Percentiles rank a stretch among this genome's conserved stretches.
Conservation (phyloP, 1,140 invertebrate species). For the Megathymus violae region DNA sequence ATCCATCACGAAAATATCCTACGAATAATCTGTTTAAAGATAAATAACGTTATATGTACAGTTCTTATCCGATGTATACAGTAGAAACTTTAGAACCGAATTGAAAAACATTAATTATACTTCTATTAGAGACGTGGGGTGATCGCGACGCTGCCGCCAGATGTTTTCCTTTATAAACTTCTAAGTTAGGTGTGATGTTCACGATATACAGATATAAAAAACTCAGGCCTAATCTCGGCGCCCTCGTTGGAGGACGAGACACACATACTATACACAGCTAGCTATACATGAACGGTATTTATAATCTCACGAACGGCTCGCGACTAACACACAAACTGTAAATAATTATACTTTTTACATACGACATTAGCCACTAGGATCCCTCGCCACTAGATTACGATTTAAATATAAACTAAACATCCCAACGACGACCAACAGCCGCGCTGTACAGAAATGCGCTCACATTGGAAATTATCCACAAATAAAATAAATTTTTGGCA, state of each 20-base stretch:
- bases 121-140: too few relatives aligned
- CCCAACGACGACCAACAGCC: not conserved
- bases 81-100: slow-evolving; percentile 52
- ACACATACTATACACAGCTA: slow-evolving; percentile 9
- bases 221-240: slow-evolving; percentile 17
- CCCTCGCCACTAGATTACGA: not conserved
- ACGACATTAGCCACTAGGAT: not conserved
- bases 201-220: slow-evolving; percentile 44
- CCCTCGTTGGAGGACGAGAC: slow-evolving; percentile 13
- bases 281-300: slow-evolving; percentile 22
- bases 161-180: slow-evolving; percentile 33
- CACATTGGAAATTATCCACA: too few relatives aligned
- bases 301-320: slow-evolving; percentile 9
- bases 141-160: slow-evolving; percentile 20
- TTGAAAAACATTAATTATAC: slow-evolving; percentile 18
- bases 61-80: slow-evolving; percentile 46
- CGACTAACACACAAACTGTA: not conserved
- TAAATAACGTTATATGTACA: slow-evolving; percentile 56
- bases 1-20: slow-evolving; percentile 36
- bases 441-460: too few relatives aligned
- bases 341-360: not conserved
- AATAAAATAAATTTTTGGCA: too few relatives aligned
- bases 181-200: slow-evolving; percentile 39
- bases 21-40: slow-evolving; percentile 46
- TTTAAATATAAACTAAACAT: not conserved